A percentile compares a stretch with the other conserved stretches of the same genome.
Conservation (phyloP, 2,113 vertebrate species). For the Dendrocopos noguchii region DNA sequence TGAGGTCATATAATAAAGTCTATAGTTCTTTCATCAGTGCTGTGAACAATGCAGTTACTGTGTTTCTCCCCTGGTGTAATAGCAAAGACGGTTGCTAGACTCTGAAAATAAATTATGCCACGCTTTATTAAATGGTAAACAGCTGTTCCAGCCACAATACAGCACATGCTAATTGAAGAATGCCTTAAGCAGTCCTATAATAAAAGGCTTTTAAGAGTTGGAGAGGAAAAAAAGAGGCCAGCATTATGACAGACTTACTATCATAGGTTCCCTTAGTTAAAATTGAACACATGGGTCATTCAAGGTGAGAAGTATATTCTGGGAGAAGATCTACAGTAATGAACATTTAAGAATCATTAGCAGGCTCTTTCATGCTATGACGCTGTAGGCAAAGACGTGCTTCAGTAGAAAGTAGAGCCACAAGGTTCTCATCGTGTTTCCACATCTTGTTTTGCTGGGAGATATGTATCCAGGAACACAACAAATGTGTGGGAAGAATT, state of each 20-base stretch:
- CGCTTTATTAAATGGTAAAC: conserved; percentile 86
- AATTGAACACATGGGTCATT: conserved; percentile 66
- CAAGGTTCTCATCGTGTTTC: conserved; percentile 29
- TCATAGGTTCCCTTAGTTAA: conserved; percentile 56
- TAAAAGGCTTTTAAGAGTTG: conserved; percentile 69
- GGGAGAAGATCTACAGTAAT: conserved; percentile 53
- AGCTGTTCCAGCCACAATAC: conserved; percentile 81
- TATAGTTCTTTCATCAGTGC: conserved; percentile 52
- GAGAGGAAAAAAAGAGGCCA: conserved; percentile 9
- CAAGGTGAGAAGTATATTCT: conserved; percentile 68
- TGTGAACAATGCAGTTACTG: conserved; percentile 43
- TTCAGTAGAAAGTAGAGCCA: conserved; percentile 28
- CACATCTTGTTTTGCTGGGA: conserved; percentile 24
- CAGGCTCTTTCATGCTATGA: conserved; percentile 49
- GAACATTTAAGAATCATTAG: conserved; percentile 65
- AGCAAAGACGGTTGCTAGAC: conserved; percentile 51
- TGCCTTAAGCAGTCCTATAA: conserved; percentile 81
- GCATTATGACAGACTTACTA: conserved; percentile 58
- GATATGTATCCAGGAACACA: background rate
- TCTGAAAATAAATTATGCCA: conserved; percentile 76
- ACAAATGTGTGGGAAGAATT: background rate
- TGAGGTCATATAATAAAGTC: conserved; percentile 49
- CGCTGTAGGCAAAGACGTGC: conserved; percentile 52
- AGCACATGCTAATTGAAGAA: conserved; percentile 79
- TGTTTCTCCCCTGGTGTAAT: conserved; percentile 48